Percentiles rank a stretch among this genome's conserved stretches.
Conservation (phyloP, 2,113 vertebrate genomes). For the Rutilus rutilus region DNA sequence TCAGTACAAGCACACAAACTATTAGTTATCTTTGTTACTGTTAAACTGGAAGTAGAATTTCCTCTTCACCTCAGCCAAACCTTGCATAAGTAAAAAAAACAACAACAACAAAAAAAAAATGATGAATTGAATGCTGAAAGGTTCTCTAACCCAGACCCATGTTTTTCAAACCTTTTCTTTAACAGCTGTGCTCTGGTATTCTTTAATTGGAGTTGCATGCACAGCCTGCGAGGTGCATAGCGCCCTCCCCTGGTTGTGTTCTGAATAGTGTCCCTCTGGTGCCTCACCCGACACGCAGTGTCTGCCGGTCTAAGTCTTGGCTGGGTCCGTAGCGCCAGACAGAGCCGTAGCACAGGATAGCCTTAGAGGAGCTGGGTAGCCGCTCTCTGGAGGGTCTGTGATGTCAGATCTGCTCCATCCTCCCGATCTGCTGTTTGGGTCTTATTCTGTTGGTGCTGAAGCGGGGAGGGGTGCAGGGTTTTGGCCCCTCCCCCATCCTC, state of each 20-base stretch:
- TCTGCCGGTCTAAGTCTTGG: constrained; percentile 94
- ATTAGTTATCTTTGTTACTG: not conserved
- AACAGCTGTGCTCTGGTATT: constrained; percentile 86
- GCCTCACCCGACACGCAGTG: constrained; percentile 93
- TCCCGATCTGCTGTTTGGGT: constrained; percentile 78
- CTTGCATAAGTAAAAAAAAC: constrained; percentile 18
- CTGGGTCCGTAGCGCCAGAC: constrained; percentile 83
- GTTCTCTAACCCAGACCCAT: constrained; percentile 78
- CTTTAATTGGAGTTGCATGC: constrained; percentile 80
- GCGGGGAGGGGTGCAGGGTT: constrained; percentile 75
- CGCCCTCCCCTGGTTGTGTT: constrained; percentile 86
- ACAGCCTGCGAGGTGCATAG: constrained; percentile 78
- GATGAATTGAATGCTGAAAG: constrained; percentile 52
- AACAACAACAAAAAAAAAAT: not conserved
- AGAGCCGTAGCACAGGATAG: constrained; percentile 91
- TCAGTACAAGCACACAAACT: constrained; percentile 19
- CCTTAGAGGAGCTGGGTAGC: constrained; percentile 86
- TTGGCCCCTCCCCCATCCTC: constrained; percentile 69
- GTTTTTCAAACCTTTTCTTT: constrained; percentile 77
- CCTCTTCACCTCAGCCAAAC: constrained; percentile 25
- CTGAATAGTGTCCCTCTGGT: constrained; percentile 94
- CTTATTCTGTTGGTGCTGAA: constrained; percentile 82
- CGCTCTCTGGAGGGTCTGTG: constrained; percentile 83
- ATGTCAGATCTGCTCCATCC: constrained; percentile 77
- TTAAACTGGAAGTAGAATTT: not conserved